Base-by-base conservation (phyloP, 2,888 invertebrate genomes). In the Automeris io region DNA sequence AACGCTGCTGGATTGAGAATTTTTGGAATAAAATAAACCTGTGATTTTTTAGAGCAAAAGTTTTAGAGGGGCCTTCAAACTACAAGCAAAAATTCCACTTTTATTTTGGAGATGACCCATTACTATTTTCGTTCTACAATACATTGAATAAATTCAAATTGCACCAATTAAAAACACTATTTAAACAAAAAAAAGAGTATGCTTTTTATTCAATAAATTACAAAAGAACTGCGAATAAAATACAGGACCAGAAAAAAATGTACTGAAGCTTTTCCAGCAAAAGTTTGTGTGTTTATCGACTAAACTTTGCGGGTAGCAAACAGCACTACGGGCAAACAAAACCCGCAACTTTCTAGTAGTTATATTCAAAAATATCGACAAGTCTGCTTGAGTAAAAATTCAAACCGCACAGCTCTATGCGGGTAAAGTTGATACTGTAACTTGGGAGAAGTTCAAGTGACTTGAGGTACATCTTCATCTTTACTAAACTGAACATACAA, bases 331-430 rank as follows among this genome's bases (percentile, higher is more conserved):
- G 24, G 16, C 9, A 13, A 16, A 0, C 16, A 2, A 23, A 9
- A 24, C 34, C 18, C 3, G 2, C 9, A n/a, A 11, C 9, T 33
- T 33, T 9, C 25, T 12, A 23, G n/a, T 7, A 23, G 8, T 7
- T 23, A 7, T 33, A 12, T 22, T 12, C 22, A 33, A 33, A 32
- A 33, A 8, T 35, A 35, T 35, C 25, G 19, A n/a, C 18, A 35
- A 35, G 3, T 25, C 16, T 4, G 16, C 5, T 3, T n/a, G n/a
- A 3, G 16, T 13, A 16, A 16, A 29, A 4, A 26, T 29, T 26
- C 3, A 26, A 26, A 13, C 12, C 7, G 7, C 11, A 2, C 13
- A 16, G 7, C 8, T n/a, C n/a, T 29, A 29, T 29, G 8, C 4
- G 1, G 2, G 16, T 29, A 13, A 13, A 13, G 7, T 6, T 13